Conservation (phyloP, 2,797 vertebrate species). For the Sebastes cheni region DNA sequence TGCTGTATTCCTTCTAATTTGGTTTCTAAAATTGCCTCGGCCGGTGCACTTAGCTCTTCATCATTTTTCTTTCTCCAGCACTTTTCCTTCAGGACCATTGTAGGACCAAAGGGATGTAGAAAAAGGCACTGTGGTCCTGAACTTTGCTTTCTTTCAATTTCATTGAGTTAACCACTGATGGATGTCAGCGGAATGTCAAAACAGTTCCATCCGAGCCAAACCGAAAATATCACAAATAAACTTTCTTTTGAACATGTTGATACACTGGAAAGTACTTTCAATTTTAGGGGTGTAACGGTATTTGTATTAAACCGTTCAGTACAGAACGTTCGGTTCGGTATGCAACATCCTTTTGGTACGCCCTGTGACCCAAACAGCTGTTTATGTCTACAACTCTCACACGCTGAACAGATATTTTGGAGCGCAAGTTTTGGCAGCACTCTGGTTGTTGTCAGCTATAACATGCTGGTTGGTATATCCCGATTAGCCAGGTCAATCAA, state of each 20-base stretch:
- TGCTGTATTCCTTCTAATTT: slow-evolving; percentile 3
- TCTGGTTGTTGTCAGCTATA: too few relatives aligned
- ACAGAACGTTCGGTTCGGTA: too few relatives aligned
- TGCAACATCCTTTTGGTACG: too few relatives aligned
- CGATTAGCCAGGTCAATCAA: too few relatives aligned
- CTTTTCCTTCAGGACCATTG: neutral
- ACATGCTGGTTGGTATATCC: too few relatives aligned
- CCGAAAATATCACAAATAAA: neutral
- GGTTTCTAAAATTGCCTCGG: slow-evolving; percentile 5
- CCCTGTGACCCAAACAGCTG: too few relatives aligned
- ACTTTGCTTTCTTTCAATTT: slow-evolving; percentile 5
- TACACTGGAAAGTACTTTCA: neutral
- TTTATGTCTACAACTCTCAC: too few relatives aligned
- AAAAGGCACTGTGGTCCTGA: neutral
- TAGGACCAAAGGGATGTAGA: neutral
- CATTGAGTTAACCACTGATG: neutral
- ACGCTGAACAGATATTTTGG: too few relatives aligned
- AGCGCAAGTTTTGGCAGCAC: too few relatives aligned
- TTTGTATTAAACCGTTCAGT: too few relatives aligned
- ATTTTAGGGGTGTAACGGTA: too few relatives aligned
- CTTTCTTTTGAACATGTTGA: neutral
- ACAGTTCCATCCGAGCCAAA: neutral
- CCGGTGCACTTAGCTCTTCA: slow-evolving; percentile 9
- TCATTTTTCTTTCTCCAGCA: neutral
- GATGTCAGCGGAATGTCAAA: neutral